Base-by-base conservation (phyloP, 1,140 invertebrate genomes). In the Dreissena polymorpha region DNA sequence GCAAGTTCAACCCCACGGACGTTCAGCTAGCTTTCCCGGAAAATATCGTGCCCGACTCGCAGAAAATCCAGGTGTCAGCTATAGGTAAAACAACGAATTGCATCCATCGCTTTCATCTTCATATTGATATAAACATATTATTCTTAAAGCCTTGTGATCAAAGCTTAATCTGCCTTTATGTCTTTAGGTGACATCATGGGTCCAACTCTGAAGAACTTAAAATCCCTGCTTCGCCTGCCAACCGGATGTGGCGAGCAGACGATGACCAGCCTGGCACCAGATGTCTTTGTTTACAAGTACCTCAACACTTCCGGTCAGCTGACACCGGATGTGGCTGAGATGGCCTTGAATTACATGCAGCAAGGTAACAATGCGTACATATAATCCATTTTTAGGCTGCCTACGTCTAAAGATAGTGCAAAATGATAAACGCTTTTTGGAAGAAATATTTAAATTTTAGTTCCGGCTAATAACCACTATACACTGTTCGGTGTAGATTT, bases 221-320 rank as follows among this genome's bases (percentile, higher is more conserved):
- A 85, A 14, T 74, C 63, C 16, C 71, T 90, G 13, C 49, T 91
- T 18, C 39, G 63, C n/a, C 65, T 89, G 60, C 91, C 92, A 29
- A 87, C 95, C 93, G 97, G 97, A 90, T 97, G 96, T 18, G 97
- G 96, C 0, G 97, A 99, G 91, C 97, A 98, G 91, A 98, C 97
- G 89, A 97, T 98, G 94, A 98, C 97, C 92, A 97, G 96, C 75
- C 98, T 98, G 92, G 97, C 97, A 0, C 96, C 96, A 0, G 98
- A 97, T 92, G 95, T 98, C 90, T 98, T 97, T 92, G 97, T 97
- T 0, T 95, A 96, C 0, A 93, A 97, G 87, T 98, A 98, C 90
- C 96, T 98, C 95, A 94, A 97, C 23, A 92, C 94, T 0, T 94
- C 94, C 0, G 94, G 95, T 84, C 95, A 95, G 87, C 86, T 95